Percentiles rank a stretch among this genome's conserved stretches.
These are phyloP conservation scores for Brenthis daphne DNA, from an alignment of 2,888 invertebrate species.

Conservation along the genomic window DNA sequence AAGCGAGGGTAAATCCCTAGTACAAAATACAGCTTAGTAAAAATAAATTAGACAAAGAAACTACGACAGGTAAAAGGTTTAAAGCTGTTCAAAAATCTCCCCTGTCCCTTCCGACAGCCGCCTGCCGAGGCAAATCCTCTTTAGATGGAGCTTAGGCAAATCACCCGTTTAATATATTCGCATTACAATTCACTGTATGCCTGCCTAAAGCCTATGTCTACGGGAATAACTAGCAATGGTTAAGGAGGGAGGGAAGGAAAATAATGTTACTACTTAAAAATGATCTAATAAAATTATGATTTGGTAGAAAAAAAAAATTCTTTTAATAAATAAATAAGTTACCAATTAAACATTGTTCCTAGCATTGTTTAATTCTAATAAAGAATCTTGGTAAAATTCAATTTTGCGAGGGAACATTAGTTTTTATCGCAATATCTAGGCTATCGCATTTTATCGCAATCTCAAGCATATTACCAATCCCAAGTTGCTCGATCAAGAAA, in stretches of 20 bases:
- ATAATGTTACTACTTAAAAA: background rate
- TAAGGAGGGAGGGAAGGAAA: background rate
- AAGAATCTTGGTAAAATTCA: background rate
- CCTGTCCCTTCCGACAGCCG: background rate
- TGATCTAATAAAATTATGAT: background rate
- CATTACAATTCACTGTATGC: constrained; percentile 29
- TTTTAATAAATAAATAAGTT: too few relatives aligned
- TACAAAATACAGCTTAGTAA: background rate
- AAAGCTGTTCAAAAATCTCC: constrained; percentile 6
- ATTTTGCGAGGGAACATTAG: background rate
- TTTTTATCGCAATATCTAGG: background rate
- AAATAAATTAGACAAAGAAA: constrained; percentile 1
- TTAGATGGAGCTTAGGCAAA: constrained; percentile 30
- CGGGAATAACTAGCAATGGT: constrained; percentile 10
- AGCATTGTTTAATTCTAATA: too few relatives aligned
- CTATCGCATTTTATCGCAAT: background rate
- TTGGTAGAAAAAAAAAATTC: too few relatives aligned
- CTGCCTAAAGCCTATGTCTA: constrained; percentile 9
- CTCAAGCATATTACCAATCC: background rate
- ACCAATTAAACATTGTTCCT: too few relatives aligned
- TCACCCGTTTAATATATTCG: constrained; percentile 33
- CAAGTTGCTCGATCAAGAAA: constrained; percentile 2
- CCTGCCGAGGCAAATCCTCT: constrained; percentile 25
- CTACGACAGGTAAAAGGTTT: constrained; percentile 16
- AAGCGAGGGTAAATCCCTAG: background rate